phyloP scores from a whole-genome alignment of 2,888 invertebrate genomes.

The Cerceris rybyensis region DNA sequence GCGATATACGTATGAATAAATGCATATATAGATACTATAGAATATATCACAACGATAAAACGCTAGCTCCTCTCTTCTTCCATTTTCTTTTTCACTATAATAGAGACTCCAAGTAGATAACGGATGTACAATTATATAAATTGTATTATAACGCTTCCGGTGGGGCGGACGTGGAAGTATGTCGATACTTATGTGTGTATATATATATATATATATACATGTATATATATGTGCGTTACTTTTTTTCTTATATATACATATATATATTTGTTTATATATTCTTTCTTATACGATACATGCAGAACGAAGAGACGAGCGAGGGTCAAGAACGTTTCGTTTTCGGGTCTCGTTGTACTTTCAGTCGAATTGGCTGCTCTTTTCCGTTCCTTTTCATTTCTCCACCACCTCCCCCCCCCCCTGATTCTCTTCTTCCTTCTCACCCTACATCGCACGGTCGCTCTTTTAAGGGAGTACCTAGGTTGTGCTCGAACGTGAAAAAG shows the following conservation, averaged over 20 bases:
- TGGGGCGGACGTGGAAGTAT: constrained; percentile 70
- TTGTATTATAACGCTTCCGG: constrained; percentile 62
- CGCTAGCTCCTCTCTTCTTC: constrained; percentile 45
- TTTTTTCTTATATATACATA: no score
- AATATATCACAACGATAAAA: constrained; percentile 73
- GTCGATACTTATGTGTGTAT: constrained; percentile 51
- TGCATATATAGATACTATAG: constrained; percentile 60
- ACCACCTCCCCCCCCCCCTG: not conserved
- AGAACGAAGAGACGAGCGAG: constrained; percentile 59
- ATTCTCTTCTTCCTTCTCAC: not conserved
- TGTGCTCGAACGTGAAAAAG: not conserved
- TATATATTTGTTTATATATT: no score
- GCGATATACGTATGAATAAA: constrained; percentile 60
- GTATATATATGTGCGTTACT: no score
- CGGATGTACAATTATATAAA: constrained; percentile 67
- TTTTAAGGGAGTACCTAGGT: not conserved
- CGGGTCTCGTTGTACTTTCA: constrained; percentile 27
- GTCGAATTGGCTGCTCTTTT: constrained; percentile 24
- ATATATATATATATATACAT: constrained; percentile 43
- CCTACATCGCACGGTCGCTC: not conserved
- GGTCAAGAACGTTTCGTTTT: constrained; percentile 33
- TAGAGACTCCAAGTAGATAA: constrained; percentile 69
- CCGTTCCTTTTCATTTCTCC: not conserved
- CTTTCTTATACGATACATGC: constrained; percentile 41
- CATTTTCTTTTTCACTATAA: constrained; percentile 43